Conservation (phyloP, 2,113 vertebrate genomes). For the Patagioenas fasciata region DNA sequence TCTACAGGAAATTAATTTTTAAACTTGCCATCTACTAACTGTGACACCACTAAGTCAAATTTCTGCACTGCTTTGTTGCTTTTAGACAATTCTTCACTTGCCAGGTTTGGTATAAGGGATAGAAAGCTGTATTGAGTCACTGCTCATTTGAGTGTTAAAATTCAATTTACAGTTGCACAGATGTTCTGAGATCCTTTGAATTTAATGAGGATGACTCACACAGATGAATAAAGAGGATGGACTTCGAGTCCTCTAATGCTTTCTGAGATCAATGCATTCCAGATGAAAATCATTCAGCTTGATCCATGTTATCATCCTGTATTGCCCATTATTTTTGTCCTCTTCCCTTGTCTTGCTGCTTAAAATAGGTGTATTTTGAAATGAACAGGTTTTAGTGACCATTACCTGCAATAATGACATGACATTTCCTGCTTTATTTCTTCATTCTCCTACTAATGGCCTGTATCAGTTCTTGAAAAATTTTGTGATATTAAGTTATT, state of each 20-base stretch:
- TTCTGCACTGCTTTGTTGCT: neutral
- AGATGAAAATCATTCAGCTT: constrained; percentile 61
- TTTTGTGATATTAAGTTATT: neutral
- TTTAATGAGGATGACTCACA: constrained; percentile 86
- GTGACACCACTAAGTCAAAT: neutral
- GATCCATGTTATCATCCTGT: neutral
- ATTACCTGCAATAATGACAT: constrained; percentile 14
- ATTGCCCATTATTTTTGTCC: constrained; percentile 46
- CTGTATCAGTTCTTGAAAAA: neutral
- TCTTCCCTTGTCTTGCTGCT: constrained; percentile 20
- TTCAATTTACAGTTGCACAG: constrained; percentile 71
- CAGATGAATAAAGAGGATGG: constrained; percentile 67
- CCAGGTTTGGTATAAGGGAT: constrained; percentile 35
- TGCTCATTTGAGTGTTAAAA: constrained; percentile 62
- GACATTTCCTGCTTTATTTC: neutral
- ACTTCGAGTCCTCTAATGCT: constrained; percentile 67
- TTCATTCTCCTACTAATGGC: neutral
- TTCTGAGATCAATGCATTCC: constrained; percentile 67
- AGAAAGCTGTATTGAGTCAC: constrained; percentile 49
- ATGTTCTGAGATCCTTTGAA: constrained; percentile 75
- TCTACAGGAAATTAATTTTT: constrained; percentile 7
- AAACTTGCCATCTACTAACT: neutral
- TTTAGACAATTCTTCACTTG: constrained; percentile 23
- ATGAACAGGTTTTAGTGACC: constrained; percentile 23
- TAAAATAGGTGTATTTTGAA: constrained; percentile 25